A percentile compares a stretch with the other conserved stretches of the same genome.
Evolutionary conservation across 2,888 invertebrate genomes (phyloP).

Genomic region (Volucella bombylans): DNA sequence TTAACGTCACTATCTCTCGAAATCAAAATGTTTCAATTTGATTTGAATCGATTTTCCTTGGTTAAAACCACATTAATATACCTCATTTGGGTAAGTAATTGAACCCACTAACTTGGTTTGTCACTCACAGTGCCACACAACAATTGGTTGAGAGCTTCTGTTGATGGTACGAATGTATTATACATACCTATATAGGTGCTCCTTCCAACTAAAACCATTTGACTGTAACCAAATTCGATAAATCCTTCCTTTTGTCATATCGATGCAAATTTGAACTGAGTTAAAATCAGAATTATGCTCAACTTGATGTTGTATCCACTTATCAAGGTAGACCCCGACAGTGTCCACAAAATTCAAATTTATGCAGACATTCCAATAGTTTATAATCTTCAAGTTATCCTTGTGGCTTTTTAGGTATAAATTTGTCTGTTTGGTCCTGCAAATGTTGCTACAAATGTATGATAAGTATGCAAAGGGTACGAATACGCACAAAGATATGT

Average conservation of each 20-base stretch:
- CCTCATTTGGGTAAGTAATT: neutral
- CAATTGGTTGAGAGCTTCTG: neutral
- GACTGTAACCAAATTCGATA: slow-evolving; percentile 2
- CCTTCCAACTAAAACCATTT: neutral
- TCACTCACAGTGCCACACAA: slow-evolving; percentile 6
- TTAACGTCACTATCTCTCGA: neutral
- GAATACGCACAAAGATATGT: too few species aligned
- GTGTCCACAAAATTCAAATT: neutral
- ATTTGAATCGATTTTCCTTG: neutral
- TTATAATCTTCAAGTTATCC: neutral
- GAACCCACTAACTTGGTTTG: neutral
- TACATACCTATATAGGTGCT: too few species aligned
- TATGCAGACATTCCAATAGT: neutral
- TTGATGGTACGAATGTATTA: too few species aligned
- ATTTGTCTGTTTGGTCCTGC: neutral
- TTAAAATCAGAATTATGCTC: neutral
- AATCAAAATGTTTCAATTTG: neutral
- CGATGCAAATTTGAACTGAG: neutral
- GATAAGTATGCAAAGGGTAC: too few species aligned
- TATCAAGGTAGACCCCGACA: neutral
- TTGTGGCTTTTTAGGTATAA: neutral
- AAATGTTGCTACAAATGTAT: neutral
- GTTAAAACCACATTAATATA: neutral
- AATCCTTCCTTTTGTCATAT: neutral
- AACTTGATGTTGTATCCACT: neutral